Evolutionary conservation across 92 coral and sea anemone genomes (phyloP).

Genomic region (Zoanthus sansibaricus): DNA sequence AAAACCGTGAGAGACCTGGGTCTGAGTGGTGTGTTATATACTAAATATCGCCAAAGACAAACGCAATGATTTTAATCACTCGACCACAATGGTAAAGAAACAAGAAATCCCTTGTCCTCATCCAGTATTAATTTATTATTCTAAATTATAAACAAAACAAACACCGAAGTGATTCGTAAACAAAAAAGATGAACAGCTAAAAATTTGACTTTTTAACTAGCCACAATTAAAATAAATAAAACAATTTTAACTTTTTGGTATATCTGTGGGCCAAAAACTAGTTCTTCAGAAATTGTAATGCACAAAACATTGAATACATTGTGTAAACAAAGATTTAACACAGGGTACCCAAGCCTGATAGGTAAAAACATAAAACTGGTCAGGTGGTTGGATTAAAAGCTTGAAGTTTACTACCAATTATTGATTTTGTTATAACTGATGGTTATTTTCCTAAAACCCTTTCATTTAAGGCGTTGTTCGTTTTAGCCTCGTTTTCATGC

Average conservation of each 20-base stretch:
- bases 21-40: no score
- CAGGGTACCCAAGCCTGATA: background rate
- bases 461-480: background rate
- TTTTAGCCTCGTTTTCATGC: background rate
- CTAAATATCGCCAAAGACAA: conserved; percentile 25
- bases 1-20: no score
- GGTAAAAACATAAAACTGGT: background rate
- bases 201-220: conserved; percentile 59
- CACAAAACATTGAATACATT: background rate
- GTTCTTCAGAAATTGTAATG: background rate
- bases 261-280: background rate
- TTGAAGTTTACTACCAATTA: background rate
- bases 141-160: background rate
- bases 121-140: no score
- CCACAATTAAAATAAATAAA: conserved; percentile 52
- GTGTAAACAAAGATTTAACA: background rate
- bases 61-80: conserved; percentile 8
- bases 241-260: background rate
- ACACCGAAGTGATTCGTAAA: background rate
- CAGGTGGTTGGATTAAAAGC: background rate
- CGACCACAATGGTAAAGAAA: conserved; percentile 17
- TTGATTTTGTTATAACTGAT: background rate
- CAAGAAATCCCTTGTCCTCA: background rate
- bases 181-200: conserved; percentile 37
- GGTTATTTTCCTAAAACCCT: background rate